Conservation (phyloP, 2,797 vertebrate genomes). For the Thaleichthys pacificus region DNA sequence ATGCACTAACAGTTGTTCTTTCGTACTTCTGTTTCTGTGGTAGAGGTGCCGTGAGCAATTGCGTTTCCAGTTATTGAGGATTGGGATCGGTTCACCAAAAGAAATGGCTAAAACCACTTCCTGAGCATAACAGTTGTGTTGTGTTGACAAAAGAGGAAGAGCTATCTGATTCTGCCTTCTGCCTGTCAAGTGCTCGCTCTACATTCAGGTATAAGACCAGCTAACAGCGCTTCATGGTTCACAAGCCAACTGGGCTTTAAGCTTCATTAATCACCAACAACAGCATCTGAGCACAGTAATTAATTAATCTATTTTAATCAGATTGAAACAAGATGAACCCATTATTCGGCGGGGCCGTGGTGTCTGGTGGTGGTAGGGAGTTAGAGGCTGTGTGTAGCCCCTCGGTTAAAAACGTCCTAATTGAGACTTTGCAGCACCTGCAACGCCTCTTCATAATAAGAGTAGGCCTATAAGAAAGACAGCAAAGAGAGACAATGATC, state of each 20-base stretch:
- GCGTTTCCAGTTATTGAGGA: not conserved
- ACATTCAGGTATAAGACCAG: constrained; percentile 50
- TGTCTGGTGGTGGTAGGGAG: constrained; percentile 40
- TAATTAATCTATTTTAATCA: constrained; percentile 72
- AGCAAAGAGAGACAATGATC: constrained; percentile 25
- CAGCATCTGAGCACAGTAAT: constrained; percentile 60
- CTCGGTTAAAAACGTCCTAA: constrained; percentile 46
- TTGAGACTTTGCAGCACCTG: constrained; percentile 57
- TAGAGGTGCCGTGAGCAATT: too few species aligned
- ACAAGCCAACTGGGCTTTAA: constrained; percentile 60
- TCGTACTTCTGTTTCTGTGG: too few species aligned
- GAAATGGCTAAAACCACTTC: too few species aligned
- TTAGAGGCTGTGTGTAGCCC: constrained; percentile 43
- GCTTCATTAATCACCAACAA: constrained; percentile 73
- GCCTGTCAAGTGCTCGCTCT: not conserved
- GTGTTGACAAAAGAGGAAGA: not conserved
- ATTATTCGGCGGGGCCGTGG: constrained; percentile 55
- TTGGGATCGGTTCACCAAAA: not conserved
- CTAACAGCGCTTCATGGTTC: constrained; percentile 48
- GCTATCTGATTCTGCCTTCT: not conserved
- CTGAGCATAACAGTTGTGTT: not conserved
- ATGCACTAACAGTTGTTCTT: not conserved
- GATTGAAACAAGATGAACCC: constrained; percentile 58
- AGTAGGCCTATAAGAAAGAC: constrained; percentile 22
- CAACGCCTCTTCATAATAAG: not conserved